These are phyloP conservation scores for Rhyacophila evoluta DNA, from an alignment of 2,888 invertebrate genomes.

Conservation along the genomic window DNA sequence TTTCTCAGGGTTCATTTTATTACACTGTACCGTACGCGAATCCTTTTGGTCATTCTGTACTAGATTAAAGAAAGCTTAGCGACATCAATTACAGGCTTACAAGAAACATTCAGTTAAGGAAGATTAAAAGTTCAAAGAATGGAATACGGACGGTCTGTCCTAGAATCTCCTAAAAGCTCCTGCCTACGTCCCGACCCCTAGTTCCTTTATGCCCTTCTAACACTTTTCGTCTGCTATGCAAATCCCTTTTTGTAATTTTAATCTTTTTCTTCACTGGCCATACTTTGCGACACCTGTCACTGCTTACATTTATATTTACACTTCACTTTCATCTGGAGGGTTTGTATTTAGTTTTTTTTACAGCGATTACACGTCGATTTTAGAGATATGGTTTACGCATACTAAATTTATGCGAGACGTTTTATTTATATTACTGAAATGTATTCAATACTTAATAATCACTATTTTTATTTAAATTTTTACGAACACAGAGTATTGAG, in stretches of 20 bases:
- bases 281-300: constrained; percentile 18
- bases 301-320: not conserved
- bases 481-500: too few relatives aligned
- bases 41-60: not conserved
- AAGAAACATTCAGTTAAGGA: constrained; percentile 27
- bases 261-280: not conserved
- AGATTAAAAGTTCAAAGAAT: constrained; percentile 20
- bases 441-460: too few relatives aligned
- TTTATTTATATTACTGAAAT: too few relatives aligned
- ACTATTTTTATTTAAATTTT: too few relatives aligned
- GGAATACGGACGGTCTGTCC: not conserved
- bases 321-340: not conserved
- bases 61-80: constrained; percentile 21
- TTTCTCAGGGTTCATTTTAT: too few relatives aligned
- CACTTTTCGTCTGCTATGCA: constrained; percentile 9
- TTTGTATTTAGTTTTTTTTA: not conserved
- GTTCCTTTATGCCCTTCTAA: not conserved
- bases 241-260: constrained; percentile 13
- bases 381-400: not conserved
- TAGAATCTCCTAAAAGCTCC: not conserved
- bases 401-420: too few relatives aligned
- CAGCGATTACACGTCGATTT: not conserved
- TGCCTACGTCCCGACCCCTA: not conserved
- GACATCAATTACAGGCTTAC: constrained; percentile 28
- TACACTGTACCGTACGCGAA: too few relatives aligned